Evolutionary conservation across 2,888 invertebrate genomes (phyloP), one percentile per base, ranked within the genome.

Genomic region (Acronicta alni): DNA sequence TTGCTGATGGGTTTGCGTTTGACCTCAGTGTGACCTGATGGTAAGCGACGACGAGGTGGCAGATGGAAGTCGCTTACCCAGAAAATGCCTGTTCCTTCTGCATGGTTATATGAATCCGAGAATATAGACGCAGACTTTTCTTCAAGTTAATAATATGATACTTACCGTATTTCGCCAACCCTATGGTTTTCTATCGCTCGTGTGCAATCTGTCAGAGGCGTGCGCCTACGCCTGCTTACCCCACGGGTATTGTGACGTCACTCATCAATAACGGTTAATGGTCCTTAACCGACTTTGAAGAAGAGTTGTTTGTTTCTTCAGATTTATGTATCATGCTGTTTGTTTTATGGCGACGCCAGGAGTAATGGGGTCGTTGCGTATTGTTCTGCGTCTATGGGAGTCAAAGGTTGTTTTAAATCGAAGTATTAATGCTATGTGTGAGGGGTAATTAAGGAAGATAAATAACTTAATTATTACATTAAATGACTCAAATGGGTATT

Each of bases 201-300:
- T 26, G 46, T 45, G 54, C 57, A 57, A 69, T 73, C 60, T 49
- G 56, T 70, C 74, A 70, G 49, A 45, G 48, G 18, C 32, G 47
- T 37, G 45, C 41, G 47, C n/a, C n/a, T n/a, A n/a, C n/a, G 56
- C 44, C 45, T 39, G 51, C 46, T 35, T 52, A 30, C 55, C 58
- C 58, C 37, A 41, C 15, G 57, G 42, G 26, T 18, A 15, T 23
- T 15, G 55, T 60, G 67, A 54, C 52, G 64, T 73, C 57, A 62
- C 57, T 17, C 64, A 59, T 64, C 62, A 56, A 60, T 70, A 74
- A 67, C 67, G 52, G 63, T 49, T 60, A 62, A 59, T 58, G 52
- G 58, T 51, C 75, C 75, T 60, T 62, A 60, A 58, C 71, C 54
- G 67, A 73, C 74, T 59, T 74, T 67, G 63, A 55, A 64, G 60